These are phyloP conservation scores for Mercenaria mercenaria DNA, from an alignment of 1,140 invertebrate genomes.

Conservation along the genomic window DNA sequence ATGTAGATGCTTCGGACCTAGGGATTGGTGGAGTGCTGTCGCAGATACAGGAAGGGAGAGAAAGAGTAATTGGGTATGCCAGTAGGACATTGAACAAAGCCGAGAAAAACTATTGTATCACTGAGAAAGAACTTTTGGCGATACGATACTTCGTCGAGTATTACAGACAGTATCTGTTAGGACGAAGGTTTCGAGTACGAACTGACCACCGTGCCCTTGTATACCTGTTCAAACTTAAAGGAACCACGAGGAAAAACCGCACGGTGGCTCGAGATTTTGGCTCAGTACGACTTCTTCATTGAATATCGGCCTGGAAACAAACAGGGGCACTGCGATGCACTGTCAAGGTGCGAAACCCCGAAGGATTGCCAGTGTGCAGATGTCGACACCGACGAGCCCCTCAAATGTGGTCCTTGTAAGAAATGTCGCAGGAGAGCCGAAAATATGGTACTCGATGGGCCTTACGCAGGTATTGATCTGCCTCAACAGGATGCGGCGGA, in stretches of 20 bases:
- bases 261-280: constrained; percentile 73
- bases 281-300: constrained; percentile 67
- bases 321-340: constrained; percentile 75
- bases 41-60: constrained; percentile 71
- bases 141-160: constrained; percentile 44
- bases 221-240: constrained; percentile 63
- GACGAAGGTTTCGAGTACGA: constrained; percentile 49
- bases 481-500: neutral
- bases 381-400: constrained; percentile 11
- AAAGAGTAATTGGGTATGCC: constrained; percentile 69
- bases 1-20: constrained; percentile 68
- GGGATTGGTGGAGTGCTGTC: constrained; percentile 76
- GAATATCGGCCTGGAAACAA: constrained; percentile 69
- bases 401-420: constrained; percentile 46
- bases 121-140: constrained; percentile 71
- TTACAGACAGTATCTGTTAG: constrained; percentile 70
- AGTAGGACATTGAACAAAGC: constrained; percentile 69
- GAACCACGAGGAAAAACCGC: constrained; percentile 67
- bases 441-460: neutral
- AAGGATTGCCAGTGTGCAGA: constrained; percentile 43
- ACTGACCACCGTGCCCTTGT: constrained; percentile 72
- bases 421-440: constrained; percentile 29
- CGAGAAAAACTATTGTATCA: constrained; percentile 86
- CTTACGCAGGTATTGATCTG: neutral
- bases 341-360: constrained; percentile 68